phyloP scores from a whole-genome alignment of 1,140 invertebrate species.

The Drosophila varians region DNA sequence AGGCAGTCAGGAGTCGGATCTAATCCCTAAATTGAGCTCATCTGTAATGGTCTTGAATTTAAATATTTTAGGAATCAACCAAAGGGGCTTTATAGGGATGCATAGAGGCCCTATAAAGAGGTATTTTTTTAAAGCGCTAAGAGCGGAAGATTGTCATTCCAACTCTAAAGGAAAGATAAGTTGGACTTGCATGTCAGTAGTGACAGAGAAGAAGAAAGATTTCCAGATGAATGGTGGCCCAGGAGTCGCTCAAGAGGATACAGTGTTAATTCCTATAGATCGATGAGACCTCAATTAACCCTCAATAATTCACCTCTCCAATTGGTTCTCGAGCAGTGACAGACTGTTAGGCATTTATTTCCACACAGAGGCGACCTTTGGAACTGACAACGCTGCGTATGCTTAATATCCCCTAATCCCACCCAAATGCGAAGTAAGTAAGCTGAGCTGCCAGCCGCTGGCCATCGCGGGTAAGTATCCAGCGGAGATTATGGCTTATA shows the following conservation, averaged over 20 bases:
- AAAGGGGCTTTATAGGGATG: too few species aligned
- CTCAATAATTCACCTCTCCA: background rate
- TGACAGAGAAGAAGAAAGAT: too few species aligned
- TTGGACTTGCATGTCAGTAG: too few species aligned
- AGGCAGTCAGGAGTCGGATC: conserved; percentile 17
- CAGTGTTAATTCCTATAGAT: conserved; percentile 6
- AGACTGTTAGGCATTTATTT: conserved; percentile 21
- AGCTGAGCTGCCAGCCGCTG: background rate
- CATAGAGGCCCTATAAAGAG: too few species aligned
- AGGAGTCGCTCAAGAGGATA: too few species aligned
- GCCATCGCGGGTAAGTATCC: conserved; percentile 48
- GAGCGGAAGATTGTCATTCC: too few species aligned
- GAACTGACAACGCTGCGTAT: conserved; percentile 29
- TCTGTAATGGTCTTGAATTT: conserved; percentile 40
- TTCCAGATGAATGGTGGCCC: too few species aligned
- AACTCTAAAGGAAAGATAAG: too few species aligned
- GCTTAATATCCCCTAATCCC: conserved; percentile 27
- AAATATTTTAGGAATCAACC: conserved; percentile 35
- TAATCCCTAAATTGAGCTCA: conserved; percentile 47
- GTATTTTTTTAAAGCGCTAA: too few species aligned
- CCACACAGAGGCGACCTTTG: conserved; percentile 6
- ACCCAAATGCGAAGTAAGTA: conserved; percentile 35
- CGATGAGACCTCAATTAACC: conserved; percentile 8
- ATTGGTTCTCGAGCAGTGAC: conserved; percentile 8
- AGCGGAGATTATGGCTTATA: conserved; percentile 42